Conservation (phyloP, 2,113 vertebrate genomes). For the Callospermophilus lateralis region DNA sequence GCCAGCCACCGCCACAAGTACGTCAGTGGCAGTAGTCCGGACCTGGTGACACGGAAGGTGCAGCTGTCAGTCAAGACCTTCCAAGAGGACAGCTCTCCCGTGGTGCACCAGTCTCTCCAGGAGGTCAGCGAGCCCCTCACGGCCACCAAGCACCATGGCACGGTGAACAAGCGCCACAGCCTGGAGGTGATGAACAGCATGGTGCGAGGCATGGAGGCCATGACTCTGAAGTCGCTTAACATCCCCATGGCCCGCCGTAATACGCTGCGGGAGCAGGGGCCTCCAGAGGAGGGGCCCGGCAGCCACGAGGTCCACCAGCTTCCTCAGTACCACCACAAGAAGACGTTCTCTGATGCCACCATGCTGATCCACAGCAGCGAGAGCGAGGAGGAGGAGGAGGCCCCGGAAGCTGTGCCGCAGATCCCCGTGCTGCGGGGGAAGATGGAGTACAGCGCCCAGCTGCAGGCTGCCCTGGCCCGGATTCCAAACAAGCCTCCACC, state of each 20-base stretch:
- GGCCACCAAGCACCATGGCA: constrained; percentile 90
- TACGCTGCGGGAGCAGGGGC: constrained; percentile 93
- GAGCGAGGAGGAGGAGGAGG: constrained; percentile 92
- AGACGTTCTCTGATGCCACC: constrained; percentile 95
- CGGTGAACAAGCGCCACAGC: constrained; percentile 94
- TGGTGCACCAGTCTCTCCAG: constrained; percentile 96
- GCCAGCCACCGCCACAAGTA: constrained; percentile 96
- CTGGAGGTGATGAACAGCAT: constrained; percentile 96
- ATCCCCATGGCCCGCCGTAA: constrained; percentile 92
- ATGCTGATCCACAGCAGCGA: constrained; percentile 99
- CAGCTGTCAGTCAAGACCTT: constrained; percentile 98
- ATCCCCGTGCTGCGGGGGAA: constrained; percentile 91
- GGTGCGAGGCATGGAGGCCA: constrained; percentile 93
- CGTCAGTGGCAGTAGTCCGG: constrained; percentile 95
- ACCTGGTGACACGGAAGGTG: constrained; percentile 96
- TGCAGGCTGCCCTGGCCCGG: constrained; percentile 96
- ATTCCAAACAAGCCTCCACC: constrained; percentile 98
- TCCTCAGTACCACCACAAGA: constrained; percentile 94
- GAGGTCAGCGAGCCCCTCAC: constrained; percentile 96
- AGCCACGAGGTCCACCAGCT: constrained; percentile 85
- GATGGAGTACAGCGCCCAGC: constrained; percentile 94
- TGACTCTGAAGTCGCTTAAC: constrained; percentile 92
- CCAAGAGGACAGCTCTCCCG: constrained; percentile 96
- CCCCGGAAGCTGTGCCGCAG: constrained; percentile 87
- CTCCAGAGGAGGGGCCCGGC: constrained; percentile 83